These are phyloP conservation scores for Melanargia galathea DNA, from an alignment of 2,888 invertebrate genomes.

Conservation along the genomic window DNA sequence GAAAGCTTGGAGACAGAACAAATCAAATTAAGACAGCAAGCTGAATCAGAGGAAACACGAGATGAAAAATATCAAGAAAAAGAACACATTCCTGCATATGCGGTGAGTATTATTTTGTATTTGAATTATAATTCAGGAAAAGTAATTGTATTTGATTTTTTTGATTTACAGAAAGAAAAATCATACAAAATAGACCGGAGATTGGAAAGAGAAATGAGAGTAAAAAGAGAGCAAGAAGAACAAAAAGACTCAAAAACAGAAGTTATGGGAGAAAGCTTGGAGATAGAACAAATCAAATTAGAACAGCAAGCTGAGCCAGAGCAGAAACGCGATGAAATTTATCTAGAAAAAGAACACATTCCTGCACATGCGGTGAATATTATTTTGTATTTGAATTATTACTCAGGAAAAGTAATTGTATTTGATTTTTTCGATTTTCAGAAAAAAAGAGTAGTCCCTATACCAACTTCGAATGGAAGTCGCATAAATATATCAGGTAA, in stretches of 20 bases:
- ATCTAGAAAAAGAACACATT: neutral
- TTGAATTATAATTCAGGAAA: too few relatives aligned
- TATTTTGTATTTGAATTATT: neutral
- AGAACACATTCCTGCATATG: neutral
- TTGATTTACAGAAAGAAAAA: too few relatives aligned
- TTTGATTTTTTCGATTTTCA: neutral
- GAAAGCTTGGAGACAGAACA: too few relatives aligned
- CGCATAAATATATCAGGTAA: conserved; percentile 3
- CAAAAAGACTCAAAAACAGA: too few relatives aligned
- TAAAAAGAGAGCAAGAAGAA: neutral
- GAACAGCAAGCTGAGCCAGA: neutral
- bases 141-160: too few relatives aligned
- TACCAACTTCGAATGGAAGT: neutral
- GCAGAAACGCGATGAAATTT: neutral
- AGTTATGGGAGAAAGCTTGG: too few relatives aligned
- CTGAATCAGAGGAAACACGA: neutral
- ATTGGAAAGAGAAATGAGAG: neutral
- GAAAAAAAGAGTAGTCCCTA: neutral
- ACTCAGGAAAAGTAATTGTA: too few relatives aligned
- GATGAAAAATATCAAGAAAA: neutral
- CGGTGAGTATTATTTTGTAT: neutral
- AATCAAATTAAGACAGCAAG: too few relatives aligned
- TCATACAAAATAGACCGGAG: neutral
- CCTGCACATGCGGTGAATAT: neutral
- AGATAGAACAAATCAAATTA: too few relatives aligned